These are phyloP conservation scores for zebrafish (Danio rerio) DNA, from an alignment of 2,113 vertebrate genomes.

Conservation along the genomic window GRCz12tu NC_133179.1:5200501-5201000, in stretches of 20 bases:
- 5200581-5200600: too few species aligned
- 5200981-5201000: not conserved
- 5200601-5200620: too few species aligned
- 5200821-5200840: not conserved
- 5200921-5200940: slow-evolving; percentile 25
- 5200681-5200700: not conserved
- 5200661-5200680: not conserved
- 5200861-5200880: not conserved
- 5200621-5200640: too few species aligned
- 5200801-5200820: not conserved
- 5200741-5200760: not conserved
- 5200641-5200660: not conserved
- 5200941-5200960: slow-evolving; percentile 34
- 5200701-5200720: not conserved
- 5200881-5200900: slow-evolving; percentile 1
- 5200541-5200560: too few species aligned
- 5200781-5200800: not conserved
- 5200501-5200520: too few species aligned
- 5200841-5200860: not conserved
- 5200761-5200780: not conserved
- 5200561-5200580: too few species aligned
- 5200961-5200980: slow-evolving; percentile 20
- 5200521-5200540: too few species aligned
- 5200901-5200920: slow-evolving; percentile 16
- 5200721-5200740: not conserved